Conservation (phyloP, 37 sponge, comb jelly and placozoan species). For the Eunapius fragilis region DNA sequence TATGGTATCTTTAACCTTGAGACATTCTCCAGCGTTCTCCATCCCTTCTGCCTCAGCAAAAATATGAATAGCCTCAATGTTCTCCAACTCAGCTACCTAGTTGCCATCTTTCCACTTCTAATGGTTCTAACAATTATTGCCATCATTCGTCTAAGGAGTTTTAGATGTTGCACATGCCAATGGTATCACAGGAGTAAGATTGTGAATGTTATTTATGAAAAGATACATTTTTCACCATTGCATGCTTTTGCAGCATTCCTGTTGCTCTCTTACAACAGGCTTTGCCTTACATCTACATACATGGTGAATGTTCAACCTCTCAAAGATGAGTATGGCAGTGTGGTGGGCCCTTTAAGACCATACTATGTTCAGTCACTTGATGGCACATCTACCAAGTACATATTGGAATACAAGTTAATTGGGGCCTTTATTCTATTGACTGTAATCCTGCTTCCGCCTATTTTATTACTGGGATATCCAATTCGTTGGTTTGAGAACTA, state of each 20-base stretch:
- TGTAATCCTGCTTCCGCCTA: constrained; percentile 30
- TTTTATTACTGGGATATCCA: constrained; percentile 53
- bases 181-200: neutral
- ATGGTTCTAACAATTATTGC: constrained; percentile 35
- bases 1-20: constrained; percentile 64
- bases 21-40: constrained; percentile 1
- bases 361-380: constrained; percentile 1
- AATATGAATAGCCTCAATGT: constrained; percentile 31
- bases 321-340: neutral
- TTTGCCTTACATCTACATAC: constrained; percentile 31
- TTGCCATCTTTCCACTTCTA: constrained; percentile 54
- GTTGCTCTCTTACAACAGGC: constrained; percentile 56
- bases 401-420: constrained; percentile 13
- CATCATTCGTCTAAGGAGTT: constrained; percentile 4
- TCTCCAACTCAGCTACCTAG: constrained; percentile 21
- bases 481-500: constrained; percentile 28
- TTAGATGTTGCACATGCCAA: no score
- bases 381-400: neutral
- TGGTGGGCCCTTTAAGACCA: neutral
- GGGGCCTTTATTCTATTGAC: constrained; percentile 29
- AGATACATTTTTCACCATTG: constrained; percentile 1
- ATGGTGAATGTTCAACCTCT: constrained; percentile 16
- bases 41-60: constrained; percentile 22
- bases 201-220: neutral
- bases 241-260: constrained; percentile 62